A percentile compares a stretch with the other conserved stretches of the same genome.
phyloP scores from a whole-genome alignment of 2,888 invertebrate species.

The Petrophora chlorosata region DNA sequence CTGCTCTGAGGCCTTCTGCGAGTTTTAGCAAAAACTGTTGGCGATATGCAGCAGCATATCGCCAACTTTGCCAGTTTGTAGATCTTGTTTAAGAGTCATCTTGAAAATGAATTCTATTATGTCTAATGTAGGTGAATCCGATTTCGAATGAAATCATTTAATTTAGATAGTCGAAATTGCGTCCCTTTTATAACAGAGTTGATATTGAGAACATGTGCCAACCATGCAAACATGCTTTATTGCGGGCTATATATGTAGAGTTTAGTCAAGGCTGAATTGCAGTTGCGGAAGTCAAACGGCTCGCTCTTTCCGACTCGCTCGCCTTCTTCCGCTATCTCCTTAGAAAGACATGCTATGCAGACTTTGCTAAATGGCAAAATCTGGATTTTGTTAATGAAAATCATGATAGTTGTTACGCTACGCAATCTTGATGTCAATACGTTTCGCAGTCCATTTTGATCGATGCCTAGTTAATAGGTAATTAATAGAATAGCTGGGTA shows the following conservation, averaged over 20 bases:
- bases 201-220: slow-evolving; percentile 7
- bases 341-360: slow-evolving; percentile 48
- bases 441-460: no score
- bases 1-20: not conserved
- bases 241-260: slow-evolving; percentile 10
- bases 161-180: not conserved
- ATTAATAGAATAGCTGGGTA: no score
- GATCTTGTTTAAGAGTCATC: no score
- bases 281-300: slow-evolving; percentile 48
- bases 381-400: no score
- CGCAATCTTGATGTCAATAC: no score
- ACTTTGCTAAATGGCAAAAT: slow-evolving; percentile 21
- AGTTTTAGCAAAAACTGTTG: no score
- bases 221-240: slow-evolving; percentile 10
- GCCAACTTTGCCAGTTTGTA: no score
- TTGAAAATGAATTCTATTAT: no score
- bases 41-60: no score
- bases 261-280: slow-evolving; percentile 30
- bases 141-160: not conserved
- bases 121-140: no score
- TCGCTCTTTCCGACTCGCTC: slow-evolving; percentile 45
- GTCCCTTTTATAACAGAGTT: slow-evolving; percentile 5
- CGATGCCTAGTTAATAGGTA: no score
- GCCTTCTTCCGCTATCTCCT: slow-evolving; percentile 68
- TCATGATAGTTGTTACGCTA: no score